Evolutionary conservation across 2,888 invertebrate genomes (phyloP), one percentile per base, ranked within the genome.

Genomic region (Congeria kusceri): DNA sequence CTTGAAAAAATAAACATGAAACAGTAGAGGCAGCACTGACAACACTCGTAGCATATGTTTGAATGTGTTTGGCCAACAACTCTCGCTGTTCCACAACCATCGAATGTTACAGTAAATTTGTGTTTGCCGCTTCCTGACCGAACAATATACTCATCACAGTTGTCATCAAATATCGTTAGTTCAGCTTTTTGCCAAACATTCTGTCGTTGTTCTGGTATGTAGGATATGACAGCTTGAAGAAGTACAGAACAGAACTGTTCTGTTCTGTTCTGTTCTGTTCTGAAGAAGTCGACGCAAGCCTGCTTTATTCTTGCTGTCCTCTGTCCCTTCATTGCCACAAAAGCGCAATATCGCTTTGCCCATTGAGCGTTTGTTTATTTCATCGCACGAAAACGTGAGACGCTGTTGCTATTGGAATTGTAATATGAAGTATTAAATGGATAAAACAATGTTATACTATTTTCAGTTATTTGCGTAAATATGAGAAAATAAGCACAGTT

Each of bases 241-340:
- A n/a, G n/a, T n/a, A n/a, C n/a, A n/a, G n/a, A n/a, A n/a, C n/a
- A n/a, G n/a, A n/a, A n/a, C n/a, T n/a, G n/a, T n/a, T n/a, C n/a
- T n/a, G n/a, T n/a, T n/a, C n/a, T n/a, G n/a, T n/a, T n/a, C n/a
- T n/a, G n/a, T n/a, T n/a, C n/a, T n/a, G n/a, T n/a, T n/a, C n/a
- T n/a, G n/a, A n/a, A n/a, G n/a, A 15, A 67, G 25, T 27, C 62
- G 25, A 0, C 73, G 65, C 29, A 66, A 46, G 28, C 46, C 44
- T 25, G 65, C 66, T 23, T 53, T 56, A 4, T 67, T 47, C 18
- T 49, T 28, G 15, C 20, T 46, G 28, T 61, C 62, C 13, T 32
- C 56, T 2, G 61, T 53, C 15, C 67, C 74, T 53, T 74, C 74
- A 53, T 74, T 67, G 15, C 74, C 74, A 49, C 67, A 67, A 4